Conservation (phyloP, 2,797 vertebrate genomes). For the Sylvia borin region DNA sequence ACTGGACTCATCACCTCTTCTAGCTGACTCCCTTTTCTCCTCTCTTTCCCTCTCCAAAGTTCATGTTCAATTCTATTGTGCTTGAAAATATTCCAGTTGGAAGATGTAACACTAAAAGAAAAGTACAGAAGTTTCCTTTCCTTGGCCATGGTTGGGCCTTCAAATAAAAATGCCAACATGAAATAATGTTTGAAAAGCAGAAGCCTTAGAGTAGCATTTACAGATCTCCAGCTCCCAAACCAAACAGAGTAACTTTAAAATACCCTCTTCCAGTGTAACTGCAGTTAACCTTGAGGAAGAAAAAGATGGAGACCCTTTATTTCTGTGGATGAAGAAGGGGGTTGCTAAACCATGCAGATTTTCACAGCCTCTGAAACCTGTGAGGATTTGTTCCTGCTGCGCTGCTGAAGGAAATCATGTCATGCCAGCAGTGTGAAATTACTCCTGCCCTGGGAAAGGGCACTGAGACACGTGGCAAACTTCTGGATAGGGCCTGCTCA, state of each 20-base stretch:
- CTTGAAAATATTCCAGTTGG: slow-evolving; percentile 46
- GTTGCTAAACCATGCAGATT: not conserved
- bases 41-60: not conserved
- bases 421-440: not conserved
- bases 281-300: not conserved
- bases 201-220: slow-evolving; percentile 13
- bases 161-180: slow-evolving; percentile 42
- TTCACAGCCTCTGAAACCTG: not conserved
- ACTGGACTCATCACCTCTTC: slow-evolving; percentile 21
- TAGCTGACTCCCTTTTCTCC: not conserved
- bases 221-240: not conserved
- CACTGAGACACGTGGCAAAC: not conserved
- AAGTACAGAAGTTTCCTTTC: slow-evolving; percentile 27
- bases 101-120: slow-evolving; percentile 5
- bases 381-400: not conserved
- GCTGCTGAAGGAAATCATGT: not conserved
- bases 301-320: not conserved
- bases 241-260: not conserved
- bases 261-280: not conserved
- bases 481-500: not conserved
- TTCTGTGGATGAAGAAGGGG: not conserved
- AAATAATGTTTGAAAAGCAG: not conserved
- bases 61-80: slow-evolving; percentile 28
- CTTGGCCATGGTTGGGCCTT: slow-evolving; percentile 5
- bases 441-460: slow-evolving; percentile 22